Evolutionary conservation across 2,113 vertebrate species (phyloP).

Genomic region (Nanger granti): DNA sequence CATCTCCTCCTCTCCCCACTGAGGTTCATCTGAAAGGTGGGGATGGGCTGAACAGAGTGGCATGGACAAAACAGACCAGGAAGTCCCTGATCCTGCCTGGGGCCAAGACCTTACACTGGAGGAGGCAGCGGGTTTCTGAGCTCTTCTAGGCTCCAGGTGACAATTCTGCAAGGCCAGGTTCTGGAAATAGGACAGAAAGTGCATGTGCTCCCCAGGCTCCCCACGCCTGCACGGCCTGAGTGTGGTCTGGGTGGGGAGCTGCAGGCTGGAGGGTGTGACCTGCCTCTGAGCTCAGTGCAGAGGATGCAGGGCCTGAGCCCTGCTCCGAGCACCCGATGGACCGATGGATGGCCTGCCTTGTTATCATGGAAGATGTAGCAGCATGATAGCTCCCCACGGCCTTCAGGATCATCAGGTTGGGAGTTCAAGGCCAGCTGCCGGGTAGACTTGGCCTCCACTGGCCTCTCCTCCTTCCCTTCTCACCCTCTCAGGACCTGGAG

Average conservation of each 20-base stretch:
- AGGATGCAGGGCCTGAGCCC: rapidly evolving
- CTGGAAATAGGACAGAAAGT: rapidly evolving
- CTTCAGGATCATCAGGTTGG: not conserved
- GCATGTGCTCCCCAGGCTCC: rapidly evolving
- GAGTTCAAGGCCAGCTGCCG: rapidly evolving
- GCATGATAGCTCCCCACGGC: rapidly evolving
- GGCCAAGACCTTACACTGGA: not conserved
- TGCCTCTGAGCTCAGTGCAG: rapidly evolving
- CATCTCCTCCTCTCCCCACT: rapidly evolving
- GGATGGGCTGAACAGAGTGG: not conserved
- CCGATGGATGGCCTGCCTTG: not conserved
- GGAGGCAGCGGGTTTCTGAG: not conserved
- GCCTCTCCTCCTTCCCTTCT: rapidly evolving
- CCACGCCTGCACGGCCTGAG: rapidly evolving
- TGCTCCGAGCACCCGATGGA: rapidly evolving
- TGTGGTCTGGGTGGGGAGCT: rapidly evolving
- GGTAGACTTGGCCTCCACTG: not conserved
- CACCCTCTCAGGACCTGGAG: not conserved
- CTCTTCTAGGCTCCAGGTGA: not conserved
- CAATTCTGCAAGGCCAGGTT: rapidly evolving
- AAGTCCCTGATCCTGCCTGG: not conserved
- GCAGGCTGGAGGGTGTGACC: rapidly evolving
- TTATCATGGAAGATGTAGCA: rapidly evolving
- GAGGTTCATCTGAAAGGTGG: not conserved
- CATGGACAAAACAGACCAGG: rapidly evolving